Base-by-base conservation (phyloP, 2,113 vertebrate genomes). In the Mastomys natalensis region DNA sequence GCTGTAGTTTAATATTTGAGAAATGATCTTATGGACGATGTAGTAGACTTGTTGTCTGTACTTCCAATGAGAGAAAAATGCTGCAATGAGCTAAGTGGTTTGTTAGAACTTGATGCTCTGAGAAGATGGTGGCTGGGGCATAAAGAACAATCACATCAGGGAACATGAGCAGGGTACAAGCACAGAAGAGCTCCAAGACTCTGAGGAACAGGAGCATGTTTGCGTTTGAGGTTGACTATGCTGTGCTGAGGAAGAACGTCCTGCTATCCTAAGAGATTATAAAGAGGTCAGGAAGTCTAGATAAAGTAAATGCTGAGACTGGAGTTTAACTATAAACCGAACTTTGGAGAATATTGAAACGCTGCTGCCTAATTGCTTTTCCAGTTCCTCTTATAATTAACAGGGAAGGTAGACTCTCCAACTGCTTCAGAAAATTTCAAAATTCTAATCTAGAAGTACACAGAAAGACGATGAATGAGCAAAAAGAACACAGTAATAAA, bases 401-500 rank as follows among this genome's bases (percentile, higher is more conserved):
- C 48, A 92, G 73, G 68, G 96, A 95, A 95, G 24, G 6, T 70
- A 55, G 86, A 29, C 26, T 80, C 96, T 86, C 55, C 73, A 78
- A 77, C 93, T 96, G n/a, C 80, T 89, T 93, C 53, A 96, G 90
- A 90, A 94, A 86, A 34, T 89, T 96, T 96, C 76, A 96, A 82
- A 96, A 94, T 82, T 95, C 37, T 53, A 84, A 88, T 53, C 78
- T 85, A 92, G 70, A 96, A 64, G 90, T 82, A 78, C 31, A 82
- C 45, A 94, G 53, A 97, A 94, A 95, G 53, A 64, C 29, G 53
- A n/a, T 86, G 85, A 96, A 94, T 88, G 88, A 66, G 40, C 78
- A 94, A 91, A 90, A 73, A 60, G 81, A 74, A 66, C 64, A 93
- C n/a, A 81, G 29, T 94, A 92, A 96, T 96, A 96, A 92, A 96